Percentiles rank a stretch among this genome's conserved stretches.
These are phyloP conservation scores for Cnemophilus loriae DNA, from an alignment of 2,113 vertebrate species.

Conservation along the genomic window DNA sequence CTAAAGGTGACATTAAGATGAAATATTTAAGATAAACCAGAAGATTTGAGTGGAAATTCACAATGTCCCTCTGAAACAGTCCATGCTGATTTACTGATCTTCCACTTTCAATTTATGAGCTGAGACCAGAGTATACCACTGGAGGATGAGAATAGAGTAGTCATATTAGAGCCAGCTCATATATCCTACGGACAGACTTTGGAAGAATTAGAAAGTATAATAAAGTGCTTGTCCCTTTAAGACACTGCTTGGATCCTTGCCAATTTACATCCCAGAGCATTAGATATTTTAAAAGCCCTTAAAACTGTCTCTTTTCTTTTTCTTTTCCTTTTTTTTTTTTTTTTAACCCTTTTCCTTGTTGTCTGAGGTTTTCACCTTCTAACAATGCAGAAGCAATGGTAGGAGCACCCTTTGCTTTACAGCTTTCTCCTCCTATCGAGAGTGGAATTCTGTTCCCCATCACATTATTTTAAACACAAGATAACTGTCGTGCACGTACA, in stretches of 20 bases:
- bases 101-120: constrained; percentile 85
- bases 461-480: not conserved
- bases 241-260: constrained; percentile 70
- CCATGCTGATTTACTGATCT: constrained; percentile 79
- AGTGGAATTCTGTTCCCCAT: not conserved
- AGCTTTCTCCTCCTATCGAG: constrained; percentile 40
- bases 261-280: constrained; percentile 74
- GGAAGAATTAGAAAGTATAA: constrained; percentile 84
- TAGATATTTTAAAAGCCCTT: constrained; percentile 79
- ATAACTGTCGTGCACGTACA: not conserved
- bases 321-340: not conserved
- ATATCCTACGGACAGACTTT: constrained; percentile 84
- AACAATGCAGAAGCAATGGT: constrained; percentile 69
- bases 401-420: constrained; percentile 54
- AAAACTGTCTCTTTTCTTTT: constrained; percentile 66
- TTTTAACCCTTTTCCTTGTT: rapidly evolving
- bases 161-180: constrained; percentile 83
- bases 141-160: constrained; percentile 82
- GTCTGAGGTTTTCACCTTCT: constrained; percentile 70
- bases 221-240: constrained; percentile 82
- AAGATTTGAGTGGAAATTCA: constrained; percentile 82
- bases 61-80: constrained; percentile 77
- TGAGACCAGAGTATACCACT: constrained; percentile 79
- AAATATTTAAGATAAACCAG: constrained; percentile 85
- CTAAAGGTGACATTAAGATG: constrained; percentile 81